Percentiles rank a stretch among this genome's conserved stretches.
Evolutionary conservation across 2,888 invertebrate species (phyloP).

Genomic region (Drosophila stalkeri): DNA sequence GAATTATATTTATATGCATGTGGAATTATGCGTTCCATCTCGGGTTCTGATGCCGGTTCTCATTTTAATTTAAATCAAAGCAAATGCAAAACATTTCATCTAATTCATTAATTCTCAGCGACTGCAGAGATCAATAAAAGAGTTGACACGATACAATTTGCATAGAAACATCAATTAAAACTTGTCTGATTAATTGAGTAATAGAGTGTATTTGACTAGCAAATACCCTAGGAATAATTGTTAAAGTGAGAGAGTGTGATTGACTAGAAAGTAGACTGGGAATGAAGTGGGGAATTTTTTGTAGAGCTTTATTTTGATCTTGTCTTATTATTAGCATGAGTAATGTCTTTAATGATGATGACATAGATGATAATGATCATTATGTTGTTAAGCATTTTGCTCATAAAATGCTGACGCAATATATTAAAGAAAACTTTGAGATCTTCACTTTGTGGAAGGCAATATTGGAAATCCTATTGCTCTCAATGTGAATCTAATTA

Average conservation of each 20-base stretch:
- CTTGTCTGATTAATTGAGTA: not conserved
- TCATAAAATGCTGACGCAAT: not conserved
- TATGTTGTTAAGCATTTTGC: not conserved
- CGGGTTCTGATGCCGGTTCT: not conserved
- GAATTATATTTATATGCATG: slow-evolving; percentile 30
- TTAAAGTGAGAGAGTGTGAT: not conserved
- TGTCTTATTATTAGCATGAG: not conserved
- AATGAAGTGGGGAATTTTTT: not conserved
- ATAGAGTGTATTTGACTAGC: not conserved
- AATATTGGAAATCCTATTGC: not conserved
- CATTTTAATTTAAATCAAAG: slow-evolving; percentile 26
- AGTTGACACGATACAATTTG: slow-evolving; percentile 58
- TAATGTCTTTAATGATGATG: not conserved
- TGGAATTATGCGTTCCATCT: slow-evolving; percentile 14
- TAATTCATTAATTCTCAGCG: slow-evolving; percentile 23
- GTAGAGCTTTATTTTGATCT: not conserved
- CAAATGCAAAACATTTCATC: slow-evolving; percentile 23
- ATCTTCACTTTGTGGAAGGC: not conserved
- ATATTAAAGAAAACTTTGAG: not conserved
- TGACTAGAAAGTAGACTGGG: not conserved
- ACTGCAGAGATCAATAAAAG: slow-evolving; percentile 27
- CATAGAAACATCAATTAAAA: slow-evolving; percentile 48
- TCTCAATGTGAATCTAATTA: no score
- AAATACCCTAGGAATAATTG: slow-evolving; percentile 14
- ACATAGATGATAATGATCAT: not conserved